Evolutionary conservation across 2,888 invertebrate species (phyloP).

Genomic region (Brenthis ino): DNA sequence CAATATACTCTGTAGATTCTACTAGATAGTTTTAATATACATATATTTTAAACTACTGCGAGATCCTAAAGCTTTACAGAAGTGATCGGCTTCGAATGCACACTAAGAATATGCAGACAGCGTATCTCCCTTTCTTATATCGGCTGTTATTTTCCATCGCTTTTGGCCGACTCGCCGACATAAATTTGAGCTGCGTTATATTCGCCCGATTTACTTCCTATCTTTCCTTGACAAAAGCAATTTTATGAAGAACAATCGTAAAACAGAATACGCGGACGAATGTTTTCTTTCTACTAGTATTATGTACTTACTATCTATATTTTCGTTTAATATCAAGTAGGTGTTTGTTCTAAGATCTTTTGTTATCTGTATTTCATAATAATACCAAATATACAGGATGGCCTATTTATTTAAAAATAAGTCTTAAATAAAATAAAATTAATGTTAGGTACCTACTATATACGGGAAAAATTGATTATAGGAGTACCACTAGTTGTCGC

Average conservation of each 20-base stretch:
- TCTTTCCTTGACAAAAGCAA: constrained; percentile 50
- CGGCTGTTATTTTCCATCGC: constrained; percentile 59
- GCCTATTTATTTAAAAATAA: too few relatives aligned
- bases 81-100: neutral
- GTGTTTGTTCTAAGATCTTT: too few relatives aligned
- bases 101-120: constrained; percentile 18
- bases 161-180: constrained; percentile 47
- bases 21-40: neutral
- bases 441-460: neutral
- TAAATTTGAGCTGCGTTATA: constrained; percentile 41
- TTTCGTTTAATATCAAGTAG: neutral
- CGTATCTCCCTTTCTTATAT: constrained; percentile 54
- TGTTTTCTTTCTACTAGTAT: constrained; percentile 18
- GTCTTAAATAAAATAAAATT: too few relatives aligned
- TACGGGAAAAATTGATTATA: constrained; percentile 20
- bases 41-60: neutral
- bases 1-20: too few relatives aligned
- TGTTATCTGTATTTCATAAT: too few relatives aligned
- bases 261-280: constrained; percentile 29
- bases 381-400: too few relatives aligned
- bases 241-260: constrained; percentile 49
- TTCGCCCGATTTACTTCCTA: constrained; percentile 50
- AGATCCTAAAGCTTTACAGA: neutral
- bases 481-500: constrained; percentile 21
- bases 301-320: constrained; percentile 1